A percentile compares a stretch with the other conserved stretches of the same genome.
Evolutionary conservation across 1,140 invertebrate genomes (phyloP).

Genomic region (Sinonovacula constricta): DNA sequence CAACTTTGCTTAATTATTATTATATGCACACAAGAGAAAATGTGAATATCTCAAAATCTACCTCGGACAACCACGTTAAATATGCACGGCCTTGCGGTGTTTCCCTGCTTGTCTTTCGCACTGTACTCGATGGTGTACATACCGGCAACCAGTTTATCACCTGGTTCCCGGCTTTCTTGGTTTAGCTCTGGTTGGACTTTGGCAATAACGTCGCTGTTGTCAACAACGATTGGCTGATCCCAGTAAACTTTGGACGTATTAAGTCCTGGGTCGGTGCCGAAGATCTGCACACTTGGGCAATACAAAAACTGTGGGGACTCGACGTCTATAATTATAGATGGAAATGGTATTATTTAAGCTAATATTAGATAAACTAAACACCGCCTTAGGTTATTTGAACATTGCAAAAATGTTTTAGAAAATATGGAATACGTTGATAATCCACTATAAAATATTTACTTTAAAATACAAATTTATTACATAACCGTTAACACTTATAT

Average conservation of each 20-base stretch:
- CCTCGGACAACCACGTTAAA: conserved; percentile 33
- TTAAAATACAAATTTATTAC: too few species aligned
- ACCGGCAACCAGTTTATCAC: not conserved
- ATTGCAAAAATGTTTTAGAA: too few species aligned
- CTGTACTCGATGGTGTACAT: conserved; percentile 5
- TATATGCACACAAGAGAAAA: too few species aligned
- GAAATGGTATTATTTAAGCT: too few species aligned
- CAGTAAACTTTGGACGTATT: conserved; percentile 9
- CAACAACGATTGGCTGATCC: not conserved
- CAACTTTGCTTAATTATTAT: too few species aligned
- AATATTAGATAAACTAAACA: too few species aligned
- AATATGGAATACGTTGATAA: too few species aligned
- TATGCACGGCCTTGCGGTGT: not conserved
- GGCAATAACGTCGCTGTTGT: conserved; percentile 14
- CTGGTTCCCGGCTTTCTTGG: not conserved
- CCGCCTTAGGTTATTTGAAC: too few species aligned
- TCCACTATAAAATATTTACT: too few species aligned
- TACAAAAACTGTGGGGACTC: conserved; percentile 9
- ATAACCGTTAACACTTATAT: too few species aligned
- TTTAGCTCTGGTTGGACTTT: not conserved
- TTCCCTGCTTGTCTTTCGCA: conserved; percentile 6
- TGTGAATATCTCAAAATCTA: not conserved
- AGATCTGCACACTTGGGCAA: conserved; percentile 4
- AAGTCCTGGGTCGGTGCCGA: conserved; percentile 4
- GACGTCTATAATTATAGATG: too few species aligned